Evolutionary conservation across 2,888 invertebrate species (phyloP), one percentile per base, ranked within the genome.

Genomic region (Parnassius mnemosyne): DNA sequence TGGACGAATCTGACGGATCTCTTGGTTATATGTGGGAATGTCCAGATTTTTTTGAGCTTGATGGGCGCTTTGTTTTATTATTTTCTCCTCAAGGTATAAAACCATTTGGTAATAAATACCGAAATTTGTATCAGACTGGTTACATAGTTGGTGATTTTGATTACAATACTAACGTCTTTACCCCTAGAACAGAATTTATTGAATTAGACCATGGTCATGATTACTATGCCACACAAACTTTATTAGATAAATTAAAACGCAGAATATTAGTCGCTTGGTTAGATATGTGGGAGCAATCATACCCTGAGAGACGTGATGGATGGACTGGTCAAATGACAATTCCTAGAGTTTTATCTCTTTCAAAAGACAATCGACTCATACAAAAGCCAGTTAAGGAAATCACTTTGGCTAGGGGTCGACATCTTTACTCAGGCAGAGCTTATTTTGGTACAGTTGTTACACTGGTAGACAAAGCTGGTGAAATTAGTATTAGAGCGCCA

Each of bases 21-120:
- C 76, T 87, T 1, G 88, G 88, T 1, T 87, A 74, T 53, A 89
- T 92, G 89, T 92, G 85, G 85, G 92, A 92, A 69, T 92, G 92
- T 74, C 92, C 92, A 0, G 92, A 92, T 66, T 86, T 92, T 57
- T 92, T 92, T 49, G 81, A 86, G 67, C 64, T 92, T 0, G 63
- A 78, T 25, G 85, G 83, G 0, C 70, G 76, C 57, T 84, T 74
- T 66, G 72, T 92, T 13, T 71, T 92, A 1, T 66, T 92, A 3
- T 81, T 92, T 60, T 92, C 89, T 9, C 87, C 90, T 1, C 89
- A 90, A 81, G 89, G 91, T 2, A 63, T 91, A 0, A 3, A 71
- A 57, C 65, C 84, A 1, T 68, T 81, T 50, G 91, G 87, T 0
- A 81, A 87, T 64, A 79, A 76, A 46, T 89, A 78, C 60, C 80